These are phyloP conservation scores for Nyctibius bracteatus DNA, from an alignment of 2,113 vertebrate genomes.

Conservation along the genomic window DNA sequence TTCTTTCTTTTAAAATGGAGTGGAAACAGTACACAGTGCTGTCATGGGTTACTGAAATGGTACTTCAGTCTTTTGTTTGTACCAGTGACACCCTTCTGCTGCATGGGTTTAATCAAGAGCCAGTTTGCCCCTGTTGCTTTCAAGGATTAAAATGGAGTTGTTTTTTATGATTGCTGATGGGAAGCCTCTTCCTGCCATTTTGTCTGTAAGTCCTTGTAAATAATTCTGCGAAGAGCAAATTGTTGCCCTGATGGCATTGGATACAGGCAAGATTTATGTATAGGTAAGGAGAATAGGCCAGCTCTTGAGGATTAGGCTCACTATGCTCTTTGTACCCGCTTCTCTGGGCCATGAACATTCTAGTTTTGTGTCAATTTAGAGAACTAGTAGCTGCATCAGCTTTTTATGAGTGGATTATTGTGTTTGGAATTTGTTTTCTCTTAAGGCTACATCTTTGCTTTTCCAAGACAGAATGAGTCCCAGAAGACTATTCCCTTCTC, in stretches of 20 bases:
- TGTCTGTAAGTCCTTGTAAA: neutral
- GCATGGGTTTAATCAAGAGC: neutral
- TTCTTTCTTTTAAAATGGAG: too few relatives aligned
- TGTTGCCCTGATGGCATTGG: neutral
- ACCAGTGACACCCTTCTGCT: neutral
- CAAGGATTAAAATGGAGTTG: neutral
- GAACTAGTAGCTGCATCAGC: neutral
- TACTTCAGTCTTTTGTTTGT: neutral
- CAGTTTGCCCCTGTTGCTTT: neutral
- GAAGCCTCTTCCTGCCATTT: neutral
- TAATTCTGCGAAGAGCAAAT: neutral
- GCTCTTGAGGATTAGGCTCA: neutral
- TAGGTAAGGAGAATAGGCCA: neutral
- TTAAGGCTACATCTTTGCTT: neutral
- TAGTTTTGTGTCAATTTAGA: neutral
- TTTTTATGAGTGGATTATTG: neutral
- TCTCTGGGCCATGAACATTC: neutral
- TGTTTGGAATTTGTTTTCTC: neutral
- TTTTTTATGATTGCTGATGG: neutral
- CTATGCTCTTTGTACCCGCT: neutral
- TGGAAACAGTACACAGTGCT: neutral
- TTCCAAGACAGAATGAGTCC: fast-evolving
- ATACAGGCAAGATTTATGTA: neutral
- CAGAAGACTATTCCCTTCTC: neutral
- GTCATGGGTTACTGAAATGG: neutral